Base-by-base conservation (phyloP, 2,888 invertebrate species). In the Unio delphinus region DNA sequence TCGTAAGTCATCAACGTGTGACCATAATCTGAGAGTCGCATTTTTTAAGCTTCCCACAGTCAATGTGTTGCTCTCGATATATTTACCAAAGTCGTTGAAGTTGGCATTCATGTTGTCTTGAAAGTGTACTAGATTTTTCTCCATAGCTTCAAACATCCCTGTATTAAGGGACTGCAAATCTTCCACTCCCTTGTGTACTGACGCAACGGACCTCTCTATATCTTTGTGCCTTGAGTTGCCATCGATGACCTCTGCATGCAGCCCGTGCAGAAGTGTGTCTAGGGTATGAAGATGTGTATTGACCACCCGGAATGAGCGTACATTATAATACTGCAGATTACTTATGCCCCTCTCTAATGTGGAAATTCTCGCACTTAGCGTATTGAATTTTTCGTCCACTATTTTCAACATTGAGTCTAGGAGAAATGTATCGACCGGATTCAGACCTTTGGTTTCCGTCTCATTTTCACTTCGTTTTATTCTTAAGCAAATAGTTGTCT, bases 351-450 rank as follows among this genome's bases (percentile, higher is more conserved):
- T 70, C 67, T 87, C 86, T 59, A 86, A 63, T 4, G 80, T 70
- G 23, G 79, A 74, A 18, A 87, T 75, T 15, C 86, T 70, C 20
- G 79, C 74, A 58, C 78, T 83, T 23, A 87, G 64, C 1, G 84
- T 82, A 61, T 82, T 78, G 71, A 87, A 86, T 63, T 85, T 84
- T 45, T 81, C 74, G 68, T 86, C 86, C 0, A 87, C 81, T 17
- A 83, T 83, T 20, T 79, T 76, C 45, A 87, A 68, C 63, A 87
- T 78, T 1, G 84, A 81, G 8, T 74, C 78, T 4, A 84, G 30
- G 5, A 84, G 75, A 56, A 79, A 79, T 34, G 81, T 79, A 28
- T 86, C 86, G n/a, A 81, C 68, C 20, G 78, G 75, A 63, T 79
- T 76, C 0, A 73, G 15, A n/a, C 3, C 15, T 45, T 15, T 15